phyloP scores from a whole-genome alignment of 2,888 invertebrate species.

The Tanytarsus gracilentus region DNA sequence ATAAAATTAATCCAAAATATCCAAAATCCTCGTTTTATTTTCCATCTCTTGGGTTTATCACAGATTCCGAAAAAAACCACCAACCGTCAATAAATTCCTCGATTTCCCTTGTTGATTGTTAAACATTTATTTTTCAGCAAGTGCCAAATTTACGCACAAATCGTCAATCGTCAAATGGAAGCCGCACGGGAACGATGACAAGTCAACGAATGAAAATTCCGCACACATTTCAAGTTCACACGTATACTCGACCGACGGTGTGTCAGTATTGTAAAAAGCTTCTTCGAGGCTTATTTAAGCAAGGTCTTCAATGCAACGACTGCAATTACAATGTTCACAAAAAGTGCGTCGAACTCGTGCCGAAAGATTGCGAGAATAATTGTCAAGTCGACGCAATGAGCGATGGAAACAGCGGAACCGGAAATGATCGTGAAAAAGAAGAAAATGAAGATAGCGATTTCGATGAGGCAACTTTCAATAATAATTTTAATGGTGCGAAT shows the following conservation, averaged over 20 bases:
- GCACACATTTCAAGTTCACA: conserved; percentile 94
- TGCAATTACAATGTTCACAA: conserved; percentile 95
- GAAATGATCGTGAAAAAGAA: conserved; percentile 38
- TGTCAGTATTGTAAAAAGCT: conserved; percentile 95
- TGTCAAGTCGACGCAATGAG: conserved; percentile 16
- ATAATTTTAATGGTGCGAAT: conserved; percentile 31
- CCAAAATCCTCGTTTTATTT: no score
- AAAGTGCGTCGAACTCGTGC: conserved; percentile 82
- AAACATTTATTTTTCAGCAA: conserved; percentile 38
- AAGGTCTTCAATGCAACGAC: conserved; percentile 95
- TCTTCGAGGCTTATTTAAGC: conserved; percentile 88
- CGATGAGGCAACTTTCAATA: conserved; percentile 44
- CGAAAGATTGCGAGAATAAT: conserved; percentile 67
- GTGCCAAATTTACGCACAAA: conserved; percentile 49
- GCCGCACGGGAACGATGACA: conserved; percentile 46
- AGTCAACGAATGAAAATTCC: conserved; percentile 59
- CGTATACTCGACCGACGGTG: conserved; percentile 92
- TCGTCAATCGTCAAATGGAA: conserved; percentile 60
- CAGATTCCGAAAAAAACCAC: no score
- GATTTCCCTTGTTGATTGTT: no score
- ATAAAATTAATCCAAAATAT: not conserved
- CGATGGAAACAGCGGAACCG: conserved; percentile 32
- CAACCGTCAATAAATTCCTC: not conserved
- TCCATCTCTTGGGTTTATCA: not conserved
- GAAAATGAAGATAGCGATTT: conserved; percentile 54